Conservation (phyloP, 2,113 vertebrate genomes). For the Leptocoma aspasia region DNA sequence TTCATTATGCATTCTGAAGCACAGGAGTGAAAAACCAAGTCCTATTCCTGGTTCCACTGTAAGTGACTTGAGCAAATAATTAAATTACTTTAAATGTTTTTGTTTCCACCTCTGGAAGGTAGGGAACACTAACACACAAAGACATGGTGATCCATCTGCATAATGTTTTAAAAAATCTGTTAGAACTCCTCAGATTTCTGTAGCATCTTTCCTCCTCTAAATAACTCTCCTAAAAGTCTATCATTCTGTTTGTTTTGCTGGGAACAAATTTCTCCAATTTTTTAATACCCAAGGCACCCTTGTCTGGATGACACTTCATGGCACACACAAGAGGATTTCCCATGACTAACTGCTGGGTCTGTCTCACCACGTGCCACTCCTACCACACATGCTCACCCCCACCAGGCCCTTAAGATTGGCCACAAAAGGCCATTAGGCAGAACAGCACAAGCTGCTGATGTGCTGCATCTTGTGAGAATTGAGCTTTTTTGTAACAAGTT, state of each 20-base stretch:
- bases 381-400: fast-evolving
- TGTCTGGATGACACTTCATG: neutral
- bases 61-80: neutral
- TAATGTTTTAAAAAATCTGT: neutral
- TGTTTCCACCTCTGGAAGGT: neutral
- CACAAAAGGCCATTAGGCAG: neutral
- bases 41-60: neutral
- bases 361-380: neutral
- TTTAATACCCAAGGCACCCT: neutral
- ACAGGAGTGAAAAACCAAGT: neutral
- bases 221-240: neutral
- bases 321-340: neutral
- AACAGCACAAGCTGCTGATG: neutral
- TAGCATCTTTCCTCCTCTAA: neutral
- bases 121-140: neutral
- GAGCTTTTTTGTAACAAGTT: neutral
- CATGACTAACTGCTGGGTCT: neutral
- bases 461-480: neutral
- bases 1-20: neutral
- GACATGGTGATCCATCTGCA: neutral
- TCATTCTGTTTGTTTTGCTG: neutral
- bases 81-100: neutral
- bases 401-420: neutral
- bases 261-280: neutral
- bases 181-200: neutral